These are phyloP conservation scores for Mechanitis mazaeus DNA, from an alignment of 2,888 invertebrate species.

Conservation along the genomic window DNA sequence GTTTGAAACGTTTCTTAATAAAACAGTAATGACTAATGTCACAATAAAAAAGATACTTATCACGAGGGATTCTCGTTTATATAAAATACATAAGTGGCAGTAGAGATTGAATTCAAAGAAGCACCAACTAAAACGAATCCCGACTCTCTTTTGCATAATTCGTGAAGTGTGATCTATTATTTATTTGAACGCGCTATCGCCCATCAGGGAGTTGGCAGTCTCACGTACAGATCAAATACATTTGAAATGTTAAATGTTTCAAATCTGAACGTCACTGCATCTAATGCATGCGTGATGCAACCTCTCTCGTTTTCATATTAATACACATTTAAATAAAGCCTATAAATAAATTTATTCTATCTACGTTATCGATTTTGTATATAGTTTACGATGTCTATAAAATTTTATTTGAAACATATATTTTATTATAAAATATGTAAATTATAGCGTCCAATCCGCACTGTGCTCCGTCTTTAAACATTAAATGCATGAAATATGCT, in stretches of 20 bases:
- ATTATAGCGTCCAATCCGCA: slow-evolving; percentile 32
- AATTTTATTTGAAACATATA: slow-evolving; percentile 9
- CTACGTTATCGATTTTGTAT: slow-evolving; percentile 17
- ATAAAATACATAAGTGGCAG: too few relatives aligned
- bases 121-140: background rate
- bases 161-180: slow-evolving; percentile 18
- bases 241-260: slow-evolving; percentile 43
- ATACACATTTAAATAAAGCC: slow-evolving; percentile 44
- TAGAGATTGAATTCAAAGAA: background rate
- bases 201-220: slow-evolving; percentile 14
- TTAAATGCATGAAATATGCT: slow-evolving; percentile 77
- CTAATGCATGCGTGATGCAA: slow-evolving; percentile 39
- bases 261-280: slow-evolving; percentile 39
- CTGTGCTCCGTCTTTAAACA: slow-evolving; percentile 55
- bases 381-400: slow-evolving; percentile 18
- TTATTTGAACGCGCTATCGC: slow-evolving; percentile 21
- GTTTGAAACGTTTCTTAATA: slow-evolving; percentile 21
- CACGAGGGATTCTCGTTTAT: too few relatives aligned
- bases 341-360: slow-evolving; percentile 33
- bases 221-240: slow-evolving; percentile 20
- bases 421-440: slow-evolving; percentile 7
- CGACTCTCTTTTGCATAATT: slow-evolving; percentile 2
- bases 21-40: background rate
- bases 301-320: slow-evolving; percentile 48
- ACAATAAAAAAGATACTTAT: background rate